These are phyloP conservation scores for Lepus timidus DNA, from an alignment of 2,113 vertebrate species.

Conservation along the genomic window DNA sequence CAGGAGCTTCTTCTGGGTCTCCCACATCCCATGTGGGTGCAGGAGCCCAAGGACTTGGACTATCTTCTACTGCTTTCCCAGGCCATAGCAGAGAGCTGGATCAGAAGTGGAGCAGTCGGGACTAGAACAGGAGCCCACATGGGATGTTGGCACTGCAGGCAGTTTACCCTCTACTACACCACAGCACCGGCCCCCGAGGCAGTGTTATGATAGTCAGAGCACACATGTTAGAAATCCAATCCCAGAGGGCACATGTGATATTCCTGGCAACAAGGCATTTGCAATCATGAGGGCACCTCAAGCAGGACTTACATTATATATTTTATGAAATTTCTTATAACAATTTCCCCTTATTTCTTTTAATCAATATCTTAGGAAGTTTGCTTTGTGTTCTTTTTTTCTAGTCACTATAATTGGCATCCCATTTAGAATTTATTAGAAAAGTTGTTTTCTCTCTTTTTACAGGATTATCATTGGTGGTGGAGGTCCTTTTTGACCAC, in stretches of 20 bases:
- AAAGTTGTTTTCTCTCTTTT: conserved; percentile 22
- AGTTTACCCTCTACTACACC: too few relatives aligned
- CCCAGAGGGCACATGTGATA: neutral
- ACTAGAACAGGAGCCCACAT: too few relatives aligned
- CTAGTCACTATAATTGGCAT: conserved; percentile 4
- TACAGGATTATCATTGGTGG: conserved; percentile 96
- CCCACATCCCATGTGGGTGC: too few relatives aligned
- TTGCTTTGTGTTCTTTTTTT: conserved; percentile 20
- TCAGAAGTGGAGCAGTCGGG: too few relatives aligned
- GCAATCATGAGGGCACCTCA: neutral
- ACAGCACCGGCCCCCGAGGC: too few relatives aligned
- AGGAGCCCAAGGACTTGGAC: too few relatives aligned
- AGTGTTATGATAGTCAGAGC: neutral
- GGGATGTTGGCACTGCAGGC: too few relatives aligned
- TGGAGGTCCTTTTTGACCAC: conserved; percentile 95
- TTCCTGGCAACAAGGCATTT: neutral
- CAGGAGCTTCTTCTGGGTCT: too few relatives aligned
- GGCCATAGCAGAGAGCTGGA: too few relatives aligned
- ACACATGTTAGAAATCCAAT: neutral
- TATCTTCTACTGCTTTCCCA: too few relatives aligned
- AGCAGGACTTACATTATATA: neutral
- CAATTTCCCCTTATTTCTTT: conserved; percentile 19
- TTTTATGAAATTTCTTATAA: conserved; percentile 50
- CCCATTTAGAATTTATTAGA: conserved; percentile 38
- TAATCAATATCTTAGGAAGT: neutral